Percentiles rank a stretch among this genome's conserved stretches.
These are phyloP conservation scores for Odontomachus brunneus DNA, from an alignment of 1,140 invertebrate species.

Conservation along the genomic window DNA sequence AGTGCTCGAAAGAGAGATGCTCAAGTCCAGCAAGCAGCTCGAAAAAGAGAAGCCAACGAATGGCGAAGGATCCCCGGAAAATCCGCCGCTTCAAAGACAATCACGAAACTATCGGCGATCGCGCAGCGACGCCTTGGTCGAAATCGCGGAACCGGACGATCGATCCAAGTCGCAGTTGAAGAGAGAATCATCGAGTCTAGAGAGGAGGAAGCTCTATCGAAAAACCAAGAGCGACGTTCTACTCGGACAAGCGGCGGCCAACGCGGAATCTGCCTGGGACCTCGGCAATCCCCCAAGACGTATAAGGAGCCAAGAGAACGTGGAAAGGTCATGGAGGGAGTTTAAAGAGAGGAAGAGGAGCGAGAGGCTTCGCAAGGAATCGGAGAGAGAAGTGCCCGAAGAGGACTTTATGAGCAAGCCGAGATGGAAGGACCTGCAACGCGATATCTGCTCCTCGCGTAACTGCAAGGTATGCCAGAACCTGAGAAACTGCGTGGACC, in stretches of 20 bases:
- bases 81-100: constrained; percentile 16
- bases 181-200: constrained; percentile 55
- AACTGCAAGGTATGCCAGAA: constrained; percentile 78
- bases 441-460: constrained; percentile 56
- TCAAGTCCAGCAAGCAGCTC: background rate
- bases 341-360: constrained; percentile 79
- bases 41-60: constrained; percentile 43
- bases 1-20: constrained; percentile 41
- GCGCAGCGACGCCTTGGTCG: constrained; percentile 58
- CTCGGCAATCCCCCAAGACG: constrained; percentile 65
- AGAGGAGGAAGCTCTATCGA: constrained; percentile 76
- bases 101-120: constrained; percentile 57
- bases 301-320: constrained; percentile 74
- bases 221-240: constrained; percentile 81
- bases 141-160: constrained; percentile 32
- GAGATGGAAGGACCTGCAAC: constrained; percentile 78
- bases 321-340: constrained; percentile 80
- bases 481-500: constrained; percentile 67
- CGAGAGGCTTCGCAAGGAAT: constrained; percentile 68
- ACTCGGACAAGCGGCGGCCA: constrained; percentile 61
- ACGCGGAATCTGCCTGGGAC: constrained; percentile 68
- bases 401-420: constrained; percentile 81
- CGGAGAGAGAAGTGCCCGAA: constrained; percentile 60
- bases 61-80: constrained; percentile 5
- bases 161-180: constrained; percentile 11